These are phyloP conservation scores for Drosophila nigritarsus DNA, from an alignment of 2,888 invertebrate species.

Conservation along the genomic window DNA sequence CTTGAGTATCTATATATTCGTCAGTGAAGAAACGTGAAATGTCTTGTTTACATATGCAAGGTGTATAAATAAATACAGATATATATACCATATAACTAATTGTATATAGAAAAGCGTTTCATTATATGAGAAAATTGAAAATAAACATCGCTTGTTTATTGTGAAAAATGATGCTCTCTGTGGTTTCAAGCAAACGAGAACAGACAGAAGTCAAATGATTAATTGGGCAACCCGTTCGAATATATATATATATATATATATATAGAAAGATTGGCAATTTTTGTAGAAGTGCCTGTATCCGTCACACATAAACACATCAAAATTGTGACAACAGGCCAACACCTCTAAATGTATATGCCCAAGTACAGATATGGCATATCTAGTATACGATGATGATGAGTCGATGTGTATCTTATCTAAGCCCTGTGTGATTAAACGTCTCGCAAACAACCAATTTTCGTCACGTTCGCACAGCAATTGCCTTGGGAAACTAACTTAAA, in stretches of 20 bases:
- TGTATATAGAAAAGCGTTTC: neutral
- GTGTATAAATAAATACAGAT: slow-evolving; percentile 5
- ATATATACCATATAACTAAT: slow-evolving; percentile 1
- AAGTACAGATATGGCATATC: slow-evolving; percentile 19
- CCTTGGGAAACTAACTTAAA: slow-evolving; percentile 8
- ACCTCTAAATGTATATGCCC: slow-evolving; percentile 26
- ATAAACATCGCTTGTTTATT: slow-evolving; percentile 47
- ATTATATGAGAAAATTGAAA: slow-evolving; percentile 16
- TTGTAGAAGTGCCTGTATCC: slow-evolving; percentile 34
- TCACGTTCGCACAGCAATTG: slow-evolving; percentile 39
- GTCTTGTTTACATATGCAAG: slow-evolving; percentile 58
- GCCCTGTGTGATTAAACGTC: slow-evolving; percentile 11
- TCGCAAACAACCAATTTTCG: slow-evolving; percentile 36
- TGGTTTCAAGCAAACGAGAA: slow-evolving; percentile 25
- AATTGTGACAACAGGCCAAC: slow-evolving; percentile 35
- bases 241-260: neutral
- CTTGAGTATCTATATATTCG: slow-evolving; percentile 60
- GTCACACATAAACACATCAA: slow-evolving; percentile 11
- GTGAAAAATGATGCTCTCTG: slow-evolving; percentile 35
- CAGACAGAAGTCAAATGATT: slow-evolving; percentile 53
- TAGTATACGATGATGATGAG: slow-evolving; percentile 15
- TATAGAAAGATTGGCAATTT: slow-evolving; percentile 26
- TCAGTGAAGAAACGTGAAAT: slow-evolving; percentile 48
- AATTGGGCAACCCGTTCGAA: slow-evolving; percentile 46
- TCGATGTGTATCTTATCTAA: slow-evolving; percentile 30